Base-by-base conservation (phyloP, 2,113 vertebrate species). In the Solea senegalensis region DNA sequence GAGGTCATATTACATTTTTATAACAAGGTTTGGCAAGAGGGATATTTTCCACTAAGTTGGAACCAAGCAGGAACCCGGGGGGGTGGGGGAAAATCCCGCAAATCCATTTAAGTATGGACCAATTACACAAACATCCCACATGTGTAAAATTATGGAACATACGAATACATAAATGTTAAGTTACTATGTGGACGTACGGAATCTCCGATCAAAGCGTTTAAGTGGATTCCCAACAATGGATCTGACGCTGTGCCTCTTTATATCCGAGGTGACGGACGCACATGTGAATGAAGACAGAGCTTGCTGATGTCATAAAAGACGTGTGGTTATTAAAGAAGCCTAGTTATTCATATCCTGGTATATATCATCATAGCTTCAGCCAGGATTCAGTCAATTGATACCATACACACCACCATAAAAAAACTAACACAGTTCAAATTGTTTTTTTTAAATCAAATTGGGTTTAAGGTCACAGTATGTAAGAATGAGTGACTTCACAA, bases 1-100 rank as follows among this genome's bases (percentile, higher is more conserved):
- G 27, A 64, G 46, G 46, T 40, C 27, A 64, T 40, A 16, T 50
- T 40, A 40, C 28, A 40, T 64, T 64, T 40, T 11, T 34, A 50
- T 50, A 16, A 40, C 21, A 27, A 39, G 28, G 6, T 40, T 9
- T 59, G 57, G 57, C 40, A 16, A 13, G 3, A 15, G 34, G 27
- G 54, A 52, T 7, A 21, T 14, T 56, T 56, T 56, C 54, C 28
- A 41, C 39, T 9, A 41, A 41, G n/a, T 21, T 44, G 57, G 57
- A 21, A 44, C 43, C 10, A 10, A 44, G n/a, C 57, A 43, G 41
- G 40, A 44, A 59, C 16, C 34, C 34, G 16, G 34, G 34, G 55
- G 28, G 11, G 21, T 3, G 34, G 55, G 28, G 11, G n/a, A 16
- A 57, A 28, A 40, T 41, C 28, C 14, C 34, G 4, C 28, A 39